Evolutionary conservation across 2,797 vertebrate genomes (phyloP).

Genomic region (Micrastur ruficollis): DNA sequence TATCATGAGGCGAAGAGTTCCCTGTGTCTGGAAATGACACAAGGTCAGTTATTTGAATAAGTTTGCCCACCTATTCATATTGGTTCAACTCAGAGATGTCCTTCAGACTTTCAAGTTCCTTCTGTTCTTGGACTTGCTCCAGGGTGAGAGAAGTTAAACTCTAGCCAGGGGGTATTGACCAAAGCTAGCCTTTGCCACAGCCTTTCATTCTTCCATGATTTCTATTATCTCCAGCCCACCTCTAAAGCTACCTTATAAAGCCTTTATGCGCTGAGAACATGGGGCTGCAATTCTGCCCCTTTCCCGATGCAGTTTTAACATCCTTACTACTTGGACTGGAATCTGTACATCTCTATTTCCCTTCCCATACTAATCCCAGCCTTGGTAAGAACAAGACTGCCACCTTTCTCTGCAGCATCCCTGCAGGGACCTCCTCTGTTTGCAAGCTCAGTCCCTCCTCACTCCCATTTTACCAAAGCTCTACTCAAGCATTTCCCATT

Average conservation of each 20-base stretch:
- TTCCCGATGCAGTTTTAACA: not conserved
- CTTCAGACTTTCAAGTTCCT: conserved; percentile 2
- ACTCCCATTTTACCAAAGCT: not conserved
- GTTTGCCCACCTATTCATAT: not conserved
- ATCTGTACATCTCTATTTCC: not conserved
- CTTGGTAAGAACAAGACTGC: not conserved
- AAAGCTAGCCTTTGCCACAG: not conserved
- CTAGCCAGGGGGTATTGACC: not conserved
- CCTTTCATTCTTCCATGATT: not conserved
- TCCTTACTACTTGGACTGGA: not conserved
- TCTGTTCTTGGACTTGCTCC: not conserved
- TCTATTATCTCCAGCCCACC: not conserved
- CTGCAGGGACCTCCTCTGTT: not conserved
- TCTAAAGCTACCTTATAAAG: not conserved
- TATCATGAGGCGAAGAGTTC: conserved; percentile 5
- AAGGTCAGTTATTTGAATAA: not conserved
- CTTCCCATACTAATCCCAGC: not conserved
- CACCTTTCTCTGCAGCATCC: not conserved
- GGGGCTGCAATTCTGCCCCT: not conserved
- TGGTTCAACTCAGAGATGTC: not conserved
- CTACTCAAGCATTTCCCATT: accelerated
- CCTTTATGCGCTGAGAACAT: not conserved
- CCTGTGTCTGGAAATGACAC: not conserved
- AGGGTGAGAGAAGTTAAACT: not conserved
- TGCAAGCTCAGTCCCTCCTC: not conserved